phyloP scores from a whole-genome alignment of 2,113 vertebrate species.

The Pygathrix nemaeus region DNA sequence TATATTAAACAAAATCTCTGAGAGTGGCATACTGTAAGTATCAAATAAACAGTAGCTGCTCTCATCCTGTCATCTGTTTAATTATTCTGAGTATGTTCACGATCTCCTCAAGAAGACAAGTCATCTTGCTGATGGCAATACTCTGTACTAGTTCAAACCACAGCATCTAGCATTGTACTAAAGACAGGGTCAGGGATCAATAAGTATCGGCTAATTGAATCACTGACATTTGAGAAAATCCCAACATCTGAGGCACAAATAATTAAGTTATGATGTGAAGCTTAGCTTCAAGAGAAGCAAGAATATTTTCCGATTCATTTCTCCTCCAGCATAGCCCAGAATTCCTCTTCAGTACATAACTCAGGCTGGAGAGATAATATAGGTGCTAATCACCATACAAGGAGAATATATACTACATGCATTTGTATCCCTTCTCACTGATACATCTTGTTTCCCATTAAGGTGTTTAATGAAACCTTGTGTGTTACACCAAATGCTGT shows the following conservation, averaged over 20 bases:
- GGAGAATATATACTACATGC: neutral
- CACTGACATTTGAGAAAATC: slow-evolving; percentile 69
- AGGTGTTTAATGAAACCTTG: neutral
- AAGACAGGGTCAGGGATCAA: slow-evolving; percentile 37
- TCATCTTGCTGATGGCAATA: neutral
- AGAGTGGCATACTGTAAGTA: neutral
- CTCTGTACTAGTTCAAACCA: neutral
- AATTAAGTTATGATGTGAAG: slow-evolving; percentile 47
- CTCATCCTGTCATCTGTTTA: neutral
- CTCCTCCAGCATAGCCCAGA: neutral
- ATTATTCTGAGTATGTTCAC: neutral
- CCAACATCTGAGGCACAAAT: slow-evolving; percentile 61
- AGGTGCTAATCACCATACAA: neutral
- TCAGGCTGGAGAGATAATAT: neutral
- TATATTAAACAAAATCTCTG: neutral
- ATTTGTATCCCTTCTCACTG: neutral
- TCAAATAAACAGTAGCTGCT: neutral
- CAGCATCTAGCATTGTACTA: neutral
- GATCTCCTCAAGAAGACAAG: neutral
- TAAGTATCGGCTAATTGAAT: slow-evolving; percentile 51
- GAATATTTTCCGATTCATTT: slow-evolving; percentile 50
- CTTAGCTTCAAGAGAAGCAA: slow-evolving; percentile 31
- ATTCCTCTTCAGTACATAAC: neutral
- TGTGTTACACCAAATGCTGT: neutral
- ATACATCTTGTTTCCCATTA: neutral